phyloP scores from a whole-genome alignment of 2,888 invertebrate genomes.

The Apotomis capreana region DNA sequence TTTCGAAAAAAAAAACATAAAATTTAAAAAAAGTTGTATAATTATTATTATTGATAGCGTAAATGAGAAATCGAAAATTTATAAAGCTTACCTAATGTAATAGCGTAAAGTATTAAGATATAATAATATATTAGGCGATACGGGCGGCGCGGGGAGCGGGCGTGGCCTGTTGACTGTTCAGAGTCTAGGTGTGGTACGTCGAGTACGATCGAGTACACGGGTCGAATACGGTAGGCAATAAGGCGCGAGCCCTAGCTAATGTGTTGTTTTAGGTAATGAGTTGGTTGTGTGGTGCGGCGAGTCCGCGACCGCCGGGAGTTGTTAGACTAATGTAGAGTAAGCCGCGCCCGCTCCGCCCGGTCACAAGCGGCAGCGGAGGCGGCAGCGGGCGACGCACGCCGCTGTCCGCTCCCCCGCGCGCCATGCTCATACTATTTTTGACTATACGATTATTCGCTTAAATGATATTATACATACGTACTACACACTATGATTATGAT shows the following conservation, averaged over 20 bases:
- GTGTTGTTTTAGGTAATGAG: conserved; percentile 49
- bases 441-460: conserved; percentile 83
- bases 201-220: too few relatives aligned
- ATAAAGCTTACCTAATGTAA: conserved; percentile 83
- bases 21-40: conserved; percentile 84
- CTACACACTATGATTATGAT: conserved; percentile 83
- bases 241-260: conserved; percentile 47
- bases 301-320: neutral
- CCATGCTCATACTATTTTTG: conserved; percentile 81
- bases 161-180: conserved; percentile 60
- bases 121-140: conserved; percentile 75
- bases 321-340: conserved; percentile 22
- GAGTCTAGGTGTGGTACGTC: conserved; percentile 49
- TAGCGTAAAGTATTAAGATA: conserved; percentile 83
- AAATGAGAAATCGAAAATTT: conserved; percentile 82
- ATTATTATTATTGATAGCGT: conserved; percentile 82
- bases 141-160: conserved; percentile 73
- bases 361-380: conserved; percentile 43
- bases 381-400: conserved; percentile 47
- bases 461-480: conserved; percentile 83
- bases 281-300: conserved; percentile 25
- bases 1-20: conserved; percentile 80
- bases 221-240: neutral
- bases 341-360: conserved; percentile 30
- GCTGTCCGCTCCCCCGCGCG: conserved; percentile 69